These are phyloP conservation scores for Myopa testacea DNA, from an alignment of 2,888 invertebrate genomes.

Conservation along the genomic window DNA sequence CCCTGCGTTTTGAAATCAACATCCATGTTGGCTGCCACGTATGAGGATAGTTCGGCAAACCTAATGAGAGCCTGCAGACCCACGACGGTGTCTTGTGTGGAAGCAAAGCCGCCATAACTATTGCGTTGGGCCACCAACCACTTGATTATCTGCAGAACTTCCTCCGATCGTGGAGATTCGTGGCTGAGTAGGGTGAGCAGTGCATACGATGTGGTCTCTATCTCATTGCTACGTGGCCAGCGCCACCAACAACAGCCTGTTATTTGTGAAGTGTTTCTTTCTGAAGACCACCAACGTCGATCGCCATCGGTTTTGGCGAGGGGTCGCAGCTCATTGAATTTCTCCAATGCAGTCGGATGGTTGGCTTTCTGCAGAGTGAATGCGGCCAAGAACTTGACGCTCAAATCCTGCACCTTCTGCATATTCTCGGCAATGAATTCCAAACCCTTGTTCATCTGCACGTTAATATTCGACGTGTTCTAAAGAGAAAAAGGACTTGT, in stretches of 20 bases:
- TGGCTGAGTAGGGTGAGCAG: constrained; percentile 60
- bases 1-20: constrained; percentile 72
- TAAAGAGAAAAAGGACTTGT: no score
- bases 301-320: constrained; percentile 73
- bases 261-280: constrained; percentile 62
- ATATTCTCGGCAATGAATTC: constrained; percentile 79
- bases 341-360: constrained; percentile 74
- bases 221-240: constrained; percentile 63
- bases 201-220: constrained; percentile 61
- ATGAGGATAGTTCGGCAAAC: constrained; percentile 68
- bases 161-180: constrained; percentile 55
- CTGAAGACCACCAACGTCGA: constrained; percentile 83
- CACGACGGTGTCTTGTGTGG: constrained; percentile 83
- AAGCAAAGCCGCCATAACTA: constrained; percentile 78
- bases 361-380: constrained; percentile 82
- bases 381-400: constrained; percentile 81
- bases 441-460: constrained; percentile 79
- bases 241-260: constrained; percentile 63
- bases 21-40: constrained; percentile 70
- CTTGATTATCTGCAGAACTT: constrained; percentile 71
- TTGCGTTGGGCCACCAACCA: constrained; percentile 82
- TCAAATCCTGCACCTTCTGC: constrained; percentile 75
- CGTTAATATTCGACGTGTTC: constrained; percentile 69
- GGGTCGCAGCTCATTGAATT: constrained; percentile 67
- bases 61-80: constrained; percentile 77